Base-by-base conservation (phyloP, 2,888 invertebrate species). In the Parthenolecanium corni region DNA sequence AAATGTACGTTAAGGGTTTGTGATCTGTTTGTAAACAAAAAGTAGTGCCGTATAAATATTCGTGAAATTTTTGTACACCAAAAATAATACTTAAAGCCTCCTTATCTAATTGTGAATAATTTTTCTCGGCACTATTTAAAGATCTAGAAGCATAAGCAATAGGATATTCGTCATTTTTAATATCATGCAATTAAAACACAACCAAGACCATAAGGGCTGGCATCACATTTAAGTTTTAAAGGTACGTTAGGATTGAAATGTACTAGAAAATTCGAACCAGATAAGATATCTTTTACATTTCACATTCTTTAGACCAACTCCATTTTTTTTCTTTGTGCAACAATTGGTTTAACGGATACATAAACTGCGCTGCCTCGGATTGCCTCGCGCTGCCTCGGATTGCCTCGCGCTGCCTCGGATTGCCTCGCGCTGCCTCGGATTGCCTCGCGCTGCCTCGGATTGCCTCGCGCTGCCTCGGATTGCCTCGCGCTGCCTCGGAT, bases 1-100 rank as follows among this genome's bases (percentile, higher is more conserved):
- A 38, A 38, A 38, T 38, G 14, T 68, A 66, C 3, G 68, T 66
- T 5, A 76, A 65, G 2, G 75, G 74, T 64, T 73, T 69, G 64
- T 74, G 72, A 65, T 75, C 74, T 0, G 73, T 75, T 14, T 70
- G 20, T 3, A 74, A 64, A 1, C 64, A 68, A 53, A 72, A 70
- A 9, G 57, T 18, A 16, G 65, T 49, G 1, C 68, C 69, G 54
- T 62, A 68, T 1, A 71, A 14, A 53, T 68, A 70, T 31, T 67
- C 66, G 20, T 67, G 64, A 31, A 69, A 69, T 6, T 64, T 61
- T 58, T 65, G 67, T 11, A 71, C 67, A 12, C 68, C 69, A 61
- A 69, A 70, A 31, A 68, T 54, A 25, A 71, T 66, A 0, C 68
- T 67, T 42, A 70, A 65, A 2, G 69, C 68, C 65, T 70, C 70